Evolutionary conservation across 30 jellyfish, hydroid and myxozoan species (phyloP).

Genomic region (Cassiopea andromeda): DNA sequence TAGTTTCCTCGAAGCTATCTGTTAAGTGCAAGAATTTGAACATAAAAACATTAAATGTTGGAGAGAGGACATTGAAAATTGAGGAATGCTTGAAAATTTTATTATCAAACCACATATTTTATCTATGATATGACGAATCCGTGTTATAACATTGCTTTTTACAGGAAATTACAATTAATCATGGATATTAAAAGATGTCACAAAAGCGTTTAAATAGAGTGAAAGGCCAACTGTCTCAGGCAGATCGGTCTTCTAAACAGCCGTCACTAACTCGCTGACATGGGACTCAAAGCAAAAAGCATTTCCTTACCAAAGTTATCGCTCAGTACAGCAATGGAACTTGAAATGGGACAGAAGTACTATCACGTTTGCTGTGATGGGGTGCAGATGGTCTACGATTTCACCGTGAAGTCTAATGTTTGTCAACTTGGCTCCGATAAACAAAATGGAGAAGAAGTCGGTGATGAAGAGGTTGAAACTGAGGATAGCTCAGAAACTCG

Average conservation of each 20-base stretch:
- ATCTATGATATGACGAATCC: neutral
- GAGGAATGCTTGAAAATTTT: neutral
- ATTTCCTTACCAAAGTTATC: conserved; percentile 52
- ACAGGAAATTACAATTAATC: neutral
- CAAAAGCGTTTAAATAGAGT: neutral
- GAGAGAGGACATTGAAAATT: neutral
- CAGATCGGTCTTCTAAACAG: too few species aligned
- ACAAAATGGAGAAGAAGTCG: neutral
- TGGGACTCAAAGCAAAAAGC: conserved; percentile 58
- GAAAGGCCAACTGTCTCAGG: neutral
- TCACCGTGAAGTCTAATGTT: neutral
- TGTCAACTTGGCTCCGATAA: conserved; percentile 2
- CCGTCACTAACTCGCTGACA: neutral
- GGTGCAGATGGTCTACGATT: too few species aligned
- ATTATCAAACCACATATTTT: neutral
- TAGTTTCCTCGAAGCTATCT: neutral
- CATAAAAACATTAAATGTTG: neutral
- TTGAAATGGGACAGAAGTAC: neutral
- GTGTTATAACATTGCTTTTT: neutral
- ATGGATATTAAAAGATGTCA: neutral
- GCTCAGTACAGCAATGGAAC: neutral
- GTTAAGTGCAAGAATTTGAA: neutral
- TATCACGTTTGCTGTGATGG: neutral
- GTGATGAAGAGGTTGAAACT: neutral
- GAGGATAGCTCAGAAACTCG: neutral